phyloP scores from a whole-genome alignment of 2,888 invertebrate genomes.

The Drosophila peninsularis region DNA sequence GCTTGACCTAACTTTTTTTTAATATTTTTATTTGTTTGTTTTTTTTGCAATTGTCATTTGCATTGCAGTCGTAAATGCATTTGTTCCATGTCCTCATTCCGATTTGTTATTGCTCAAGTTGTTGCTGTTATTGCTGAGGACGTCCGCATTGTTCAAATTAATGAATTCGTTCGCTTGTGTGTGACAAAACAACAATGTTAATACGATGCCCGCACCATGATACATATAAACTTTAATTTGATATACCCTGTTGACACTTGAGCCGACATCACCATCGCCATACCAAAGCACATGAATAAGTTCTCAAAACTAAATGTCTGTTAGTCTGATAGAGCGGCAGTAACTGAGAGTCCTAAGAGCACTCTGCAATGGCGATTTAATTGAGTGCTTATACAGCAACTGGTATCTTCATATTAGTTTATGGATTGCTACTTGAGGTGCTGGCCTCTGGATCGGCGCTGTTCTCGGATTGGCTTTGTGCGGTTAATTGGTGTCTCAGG shows the following conservation, averaged over 20 bases:
- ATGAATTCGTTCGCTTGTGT: conserved; percentile 58
- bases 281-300: no score
- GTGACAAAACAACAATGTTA: conserved; percentile 22
- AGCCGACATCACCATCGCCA: no score
- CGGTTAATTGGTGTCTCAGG: conserved; percentile 59
- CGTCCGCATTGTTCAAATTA: conserved; percentile 58
- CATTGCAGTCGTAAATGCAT: conserved; percentile 60
- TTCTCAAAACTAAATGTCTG: no score
- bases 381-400: not conserved
- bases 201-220: conserved; percentile 27
- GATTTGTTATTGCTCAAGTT: conserved; percentile 50
- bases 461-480: not conserved
- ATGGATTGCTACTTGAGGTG: conserved; percentile 31
- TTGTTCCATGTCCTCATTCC: conserved; percentile 51
- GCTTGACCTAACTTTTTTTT: no score
- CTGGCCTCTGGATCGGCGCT: not conserved
- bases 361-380: not conserved
- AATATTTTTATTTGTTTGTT: conserved; percentile 18
- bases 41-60: conserved; percentile 37
- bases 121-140: conserved; percentile 30
- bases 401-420: conserved; percentile 7
- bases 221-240: conserved; percentile 29
- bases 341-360: no score
- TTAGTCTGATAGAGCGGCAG: no score
- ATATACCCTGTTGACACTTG: conserved; percentile 3